Base-by-base conservation (phyloP, 1,140 invertebrate genomes). In the Teleogryllus occipitalis region DNA sequence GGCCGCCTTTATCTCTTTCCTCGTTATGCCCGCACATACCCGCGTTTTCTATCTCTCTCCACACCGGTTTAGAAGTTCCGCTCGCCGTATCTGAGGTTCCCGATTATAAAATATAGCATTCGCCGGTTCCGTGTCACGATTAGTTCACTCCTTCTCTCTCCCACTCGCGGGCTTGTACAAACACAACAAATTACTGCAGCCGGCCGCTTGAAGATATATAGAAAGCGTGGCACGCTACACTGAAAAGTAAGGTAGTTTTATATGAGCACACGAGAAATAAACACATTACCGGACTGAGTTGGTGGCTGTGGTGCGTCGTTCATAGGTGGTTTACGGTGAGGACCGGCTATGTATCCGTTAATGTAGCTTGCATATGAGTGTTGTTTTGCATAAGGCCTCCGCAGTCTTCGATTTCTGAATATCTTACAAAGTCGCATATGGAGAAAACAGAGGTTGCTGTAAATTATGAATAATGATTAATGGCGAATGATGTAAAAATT, bases 81-180 rank as follows among this genome's bases (percentile, higher is more conserved):
- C 54, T 18, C 10, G 54, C 54, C 54, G 54, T 65, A 65, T 65
- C 54, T 2, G 18, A 3, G 54, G 54, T 65, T 65, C 54, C 27
- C 54, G 54, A 65, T 65, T 65, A 65, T 65, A 65, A 65, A 65
- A 65, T 65, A 65, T 65, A 65, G 54, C 54, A 65, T 65, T 65
- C 54, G 54, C 54, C 54, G 10, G 54, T 65, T 65, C 54, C 54
- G 54, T 65, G 54, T 65, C 54, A 65, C 54, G 54, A 65, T 65
- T 65, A 65, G 54, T 65, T 18, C 10, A 65, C 10, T 65, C 54
- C 18, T 65, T 65, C 54, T 65, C 54, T 18, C 10, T 18, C 10
- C 10, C 54, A 10, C 54, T 65, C 54, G 10, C 54, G 10, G 10
- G 54, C 54, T 18, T 65, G 10, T 65, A 39, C 27, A 39, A 39